These are phyloP conservation scores for Serilophus lunatus DNA, from an alignment of 2,113 vertebrate genomes.

Conservation along the genomic window DNA sequence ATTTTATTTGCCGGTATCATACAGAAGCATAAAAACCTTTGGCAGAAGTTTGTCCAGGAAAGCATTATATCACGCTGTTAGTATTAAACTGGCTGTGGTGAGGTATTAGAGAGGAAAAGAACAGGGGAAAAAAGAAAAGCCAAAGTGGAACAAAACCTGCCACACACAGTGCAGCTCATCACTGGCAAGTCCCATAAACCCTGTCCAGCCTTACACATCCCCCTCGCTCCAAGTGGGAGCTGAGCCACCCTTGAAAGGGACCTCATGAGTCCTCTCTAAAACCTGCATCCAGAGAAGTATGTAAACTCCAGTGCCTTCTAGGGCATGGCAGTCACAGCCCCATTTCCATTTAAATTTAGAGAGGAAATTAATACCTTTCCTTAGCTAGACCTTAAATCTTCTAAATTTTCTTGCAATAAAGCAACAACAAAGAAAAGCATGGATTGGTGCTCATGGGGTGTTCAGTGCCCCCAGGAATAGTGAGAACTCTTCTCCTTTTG, in stretches of 20 bases:
- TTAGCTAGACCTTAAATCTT: neutral
- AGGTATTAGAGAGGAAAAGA: neutral
- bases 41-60: neutral
- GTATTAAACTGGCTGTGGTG: neutral
- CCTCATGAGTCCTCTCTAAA: fast-evolving
- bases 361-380: neutral
- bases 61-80: neutral
- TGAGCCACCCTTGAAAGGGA: neutral
- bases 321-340: neutral
- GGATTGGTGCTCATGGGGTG: fast-evolving
- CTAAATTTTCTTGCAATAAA: neutral
- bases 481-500: neutral
- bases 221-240: neutral
- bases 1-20: neutral
- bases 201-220: neutral
- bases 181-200: neutral
- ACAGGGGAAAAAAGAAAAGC: neutral
- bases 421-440: neutral
- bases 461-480: neutral
- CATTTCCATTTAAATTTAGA: neutral
- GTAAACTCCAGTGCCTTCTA: neutral
- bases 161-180: neutral
- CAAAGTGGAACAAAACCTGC: neutral
- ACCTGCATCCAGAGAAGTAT: neutral
- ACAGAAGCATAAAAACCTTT: neutral